These are phyloP conservation scores for Rhynchonycteris naso DNA, from an alignment of 2,797 vertebrate genomes.

Conservation along the genomic window DNA sequence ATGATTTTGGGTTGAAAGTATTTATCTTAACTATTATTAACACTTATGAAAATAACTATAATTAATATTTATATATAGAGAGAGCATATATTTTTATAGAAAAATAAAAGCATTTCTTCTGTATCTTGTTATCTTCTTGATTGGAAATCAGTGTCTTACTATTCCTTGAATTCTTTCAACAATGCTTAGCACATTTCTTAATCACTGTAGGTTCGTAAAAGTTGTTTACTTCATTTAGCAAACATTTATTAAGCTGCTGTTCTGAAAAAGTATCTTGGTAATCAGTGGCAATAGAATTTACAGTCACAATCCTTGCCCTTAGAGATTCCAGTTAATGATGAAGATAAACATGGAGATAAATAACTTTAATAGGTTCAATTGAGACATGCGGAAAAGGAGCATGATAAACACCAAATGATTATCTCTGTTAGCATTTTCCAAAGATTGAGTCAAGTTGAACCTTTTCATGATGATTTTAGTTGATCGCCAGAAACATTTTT, in stretches of 20 bases:
- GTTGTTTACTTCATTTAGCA: conserved; percentile 64
- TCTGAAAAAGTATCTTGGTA: conserved; percentile 60
- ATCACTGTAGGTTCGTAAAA: conserved; percentile 49
- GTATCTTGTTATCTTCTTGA: neutral
- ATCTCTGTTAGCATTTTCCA: conserved; percentile 24
- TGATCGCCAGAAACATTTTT: conserved; percentile 23
- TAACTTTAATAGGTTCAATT: conserved; percentile 56
- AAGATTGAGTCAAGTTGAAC: conserved; percentile 19
- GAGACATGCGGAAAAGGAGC: conserved; percentile 44
- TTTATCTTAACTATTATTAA: conserved; percentile 2
- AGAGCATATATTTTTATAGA: neutral
- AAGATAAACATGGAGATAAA: conserved; percentile 71
- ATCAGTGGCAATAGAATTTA: conserved; percentile 66
- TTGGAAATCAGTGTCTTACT: neutral
- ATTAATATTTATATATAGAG: neutral
- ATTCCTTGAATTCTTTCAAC: conserved; percentile 7
- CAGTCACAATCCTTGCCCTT: conserved; percentile 48
- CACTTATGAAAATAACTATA: neutral
- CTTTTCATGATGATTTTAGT: conserved; percentile 11
- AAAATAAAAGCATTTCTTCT: neutral
- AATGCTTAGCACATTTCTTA: conserved; percentile 7
- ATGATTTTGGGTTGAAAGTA: neutral
- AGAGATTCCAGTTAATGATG: conserved; percentile 69
- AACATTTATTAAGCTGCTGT: conserved; percentile 67
- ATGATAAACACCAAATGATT: conserved; percentile 39